Evolutionary conservation across 2,888 invertebrate species (phyloP), one percentile per base, ranked within the genome.

Genomic region (Balanococcus diminutus): DNA sequence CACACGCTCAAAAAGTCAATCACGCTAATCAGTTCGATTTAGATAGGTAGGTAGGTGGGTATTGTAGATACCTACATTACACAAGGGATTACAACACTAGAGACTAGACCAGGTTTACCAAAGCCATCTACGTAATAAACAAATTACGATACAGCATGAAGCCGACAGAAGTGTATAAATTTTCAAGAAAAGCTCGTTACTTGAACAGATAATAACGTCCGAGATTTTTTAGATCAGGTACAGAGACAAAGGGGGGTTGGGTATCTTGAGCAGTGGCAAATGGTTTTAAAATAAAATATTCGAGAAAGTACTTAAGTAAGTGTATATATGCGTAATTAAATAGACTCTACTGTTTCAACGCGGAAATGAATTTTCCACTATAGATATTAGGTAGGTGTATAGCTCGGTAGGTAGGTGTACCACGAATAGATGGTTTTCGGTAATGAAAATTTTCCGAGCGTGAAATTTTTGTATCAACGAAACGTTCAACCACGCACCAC

Each of bases 261-360:
- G 22, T 67, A 67, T n/a, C 32, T 75, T 19, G 75, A 75, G 75
- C 75, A 75, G 75, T 75, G 75, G 75, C 75, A 75, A 75, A 75
- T 75, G 75, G 75, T 32, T 75, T 32, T 32, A 32, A 75, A 67
- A 51, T 51, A 19, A 51, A 51, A 19, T 51, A 51, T n/a, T n/a
- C n/a, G n/a, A n/a, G n/a, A n/a, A n/a, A 5, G 19, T 51, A 51
- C n/a, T 42, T 19, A 51, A 4, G 19, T 51, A 51, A 14, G 19
- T 0, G 51, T 19, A 51, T n/a, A n/a, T 32, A 32, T 32, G 16
- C 1, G n/a, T 75, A 32, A 75, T 32, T 19, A 75, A 32, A 75
- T 32, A 75, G n/a, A n/a, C n/a, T n/a, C n/a, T 32, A 75, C 19
- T 19, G 16, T 67, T 75, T 75, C 75, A 75, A 75, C 25, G 56